Percentiles rank a stretch among this genome's conserved stretches.
Conservation (phyloP, 92 coral and sea anemone genomes). For the Heteractis magnifica region DNA sequence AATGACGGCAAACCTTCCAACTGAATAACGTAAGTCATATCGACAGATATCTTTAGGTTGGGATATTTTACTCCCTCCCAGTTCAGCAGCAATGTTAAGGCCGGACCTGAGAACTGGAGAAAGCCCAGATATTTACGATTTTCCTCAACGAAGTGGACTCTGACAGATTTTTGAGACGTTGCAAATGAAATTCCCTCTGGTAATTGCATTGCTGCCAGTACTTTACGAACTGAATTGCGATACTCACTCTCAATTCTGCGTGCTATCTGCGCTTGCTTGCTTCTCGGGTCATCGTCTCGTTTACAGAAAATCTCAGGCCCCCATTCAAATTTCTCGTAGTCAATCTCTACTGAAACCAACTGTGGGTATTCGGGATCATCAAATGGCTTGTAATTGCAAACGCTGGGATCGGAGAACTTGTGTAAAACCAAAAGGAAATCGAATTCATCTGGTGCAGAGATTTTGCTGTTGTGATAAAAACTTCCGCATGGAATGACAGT, state of each 20-base stretch:
- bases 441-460: constrained; percentile 41
- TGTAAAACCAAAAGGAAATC: constrained; percentile 33
- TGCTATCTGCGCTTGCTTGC: constrained; percentile 8
- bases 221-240: constrained; percentile 11
- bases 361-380: constrained; percentile 30
- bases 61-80: constrained; percentile 38
- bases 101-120: constrained; percentile 30
- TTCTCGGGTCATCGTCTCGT: constrained; percentile 18
- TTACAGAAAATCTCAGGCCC: constrained; percentile 1
- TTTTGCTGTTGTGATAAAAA: constrained; percentile 47
- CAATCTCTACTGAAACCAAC: constrained; percentile 27
- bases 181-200: constrained; percentile 32
- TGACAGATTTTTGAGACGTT: constrained; percentile 25
- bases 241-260: constrained; percentile 33
- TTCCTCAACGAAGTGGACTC: constrained; percentile 10
- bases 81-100: constrained; percentile 24
- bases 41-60: constrained; percentile 29
- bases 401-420: constrained; percentile 25
- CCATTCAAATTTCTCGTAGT: constrained; percentile 22
- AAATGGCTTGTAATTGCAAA: constrained; percentile 29
- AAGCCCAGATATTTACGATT: constrained; percentile 1
- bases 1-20: constrained; percentile 23
- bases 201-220: constrained; percentile 14
- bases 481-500: constrained; percentile 45
- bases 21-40: constrained; percentile 25